Evolutionary conservation across 2,113 vertebrate species (phyloP).

Genomic region (Actenoides hombroni): DNA sequence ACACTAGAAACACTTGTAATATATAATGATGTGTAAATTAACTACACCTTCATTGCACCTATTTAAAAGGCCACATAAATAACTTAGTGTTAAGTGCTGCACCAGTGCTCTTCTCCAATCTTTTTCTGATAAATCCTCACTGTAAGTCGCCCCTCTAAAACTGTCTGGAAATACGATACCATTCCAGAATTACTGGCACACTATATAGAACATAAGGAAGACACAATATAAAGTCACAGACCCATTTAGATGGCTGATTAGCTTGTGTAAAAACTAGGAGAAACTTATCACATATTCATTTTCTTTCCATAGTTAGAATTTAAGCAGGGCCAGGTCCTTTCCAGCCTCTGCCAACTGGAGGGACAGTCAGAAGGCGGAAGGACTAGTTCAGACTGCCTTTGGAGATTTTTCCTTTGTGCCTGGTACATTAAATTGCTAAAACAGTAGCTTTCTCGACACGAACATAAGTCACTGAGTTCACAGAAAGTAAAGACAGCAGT

Average conservation of each 20-base stretch:
- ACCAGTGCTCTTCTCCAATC: neutral
- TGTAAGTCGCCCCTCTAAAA: neutral
- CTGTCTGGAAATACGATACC: neutral
- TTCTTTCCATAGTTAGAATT: neutral
- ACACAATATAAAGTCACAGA: neutral
- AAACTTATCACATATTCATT: neutral
- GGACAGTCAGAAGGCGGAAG: neutral
- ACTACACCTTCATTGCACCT: neutral
- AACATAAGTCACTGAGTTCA: neutral
- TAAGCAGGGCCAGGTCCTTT: neutral
- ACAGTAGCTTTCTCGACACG: neutral
- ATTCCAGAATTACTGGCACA: neutral
- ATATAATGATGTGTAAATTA: neutral
- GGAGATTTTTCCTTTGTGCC: neutral
- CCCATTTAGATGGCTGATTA: neutral
- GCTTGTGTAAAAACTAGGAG: neutral
- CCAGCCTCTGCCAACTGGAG: neutral
- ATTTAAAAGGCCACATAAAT: neutral
- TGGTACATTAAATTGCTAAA: neutral
- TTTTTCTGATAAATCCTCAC: conserved; percentile 18
- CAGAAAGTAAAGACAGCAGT: neutral
- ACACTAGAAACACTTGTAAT: neutral
- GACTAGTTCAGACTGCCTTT: neutral
- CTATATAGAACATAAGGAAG: neutral
- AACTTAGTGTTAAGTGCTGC: neutral